Percentiles rank a stretch among this genome's conserved stretches.
Conservation (phyloP, 2,888 invertebrate species). For the Rhagophthalmus giganteus region DNA sequence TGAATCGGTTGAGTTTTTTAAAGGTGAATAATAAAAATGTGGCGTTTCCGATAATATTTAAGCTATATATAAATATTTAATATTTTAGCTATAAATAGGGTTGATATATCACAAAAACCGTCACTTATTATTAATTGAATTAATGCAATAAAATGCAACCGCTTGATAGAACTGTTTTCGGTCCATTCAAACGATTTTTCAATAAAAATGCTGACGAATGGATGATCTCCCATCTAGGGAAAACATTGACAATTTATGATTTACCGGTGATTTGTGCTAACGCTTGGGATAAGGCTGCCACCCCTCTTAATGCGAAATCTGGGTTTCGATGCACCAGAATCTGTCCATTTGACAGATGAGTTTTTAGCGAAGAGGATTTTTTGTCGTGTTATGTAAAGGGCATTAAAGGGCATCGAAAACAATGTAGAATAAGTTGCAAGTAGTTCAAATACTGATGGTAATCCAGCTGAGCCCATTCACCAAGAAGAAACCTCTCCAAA, state of each 20-base stretch:
- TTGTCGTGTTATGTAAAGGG: no score
- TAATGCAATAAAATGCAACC: neutral
- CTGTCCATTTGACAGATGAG: neutral
- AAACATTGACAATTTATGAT: neutral
- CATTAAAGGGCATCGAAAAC: no score
- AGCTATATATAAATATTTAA: neutral
- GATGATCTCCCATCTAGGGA: neutral
- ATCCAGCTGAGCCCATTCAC: no score
- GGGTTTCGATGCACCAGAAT: neutral
- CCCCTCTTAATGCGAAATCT: no score
- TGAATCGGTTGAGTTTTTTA: no score
- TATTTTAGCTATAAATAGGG: no score
- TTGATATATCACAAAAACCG: no score
- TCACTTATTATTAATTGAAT: no score
- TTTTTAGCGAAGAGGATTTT: conserved; percentile 1
- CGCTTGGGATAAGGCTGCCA: conserved; percentile 1
- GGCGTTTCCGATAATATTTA: neutral
- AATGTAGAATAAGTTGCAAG: no score
- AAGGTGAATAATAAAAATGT: neutral
- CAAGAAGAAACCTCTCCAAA: no score
- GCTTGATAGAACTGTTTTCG: conserved; percentile 1
- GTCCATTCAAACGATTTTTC: neutral
- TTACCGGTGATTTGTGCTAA: neutral
- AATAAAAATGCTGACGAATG: neutral
- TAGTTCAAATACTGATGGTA: no score